Percentiles rank a stretch among this genome's conserved stretches.
Evolutionary conservation across 53 echinoderm and acorn worm genomes (phyloP).

Genomic region (Antedon mediterranea): DNA sequence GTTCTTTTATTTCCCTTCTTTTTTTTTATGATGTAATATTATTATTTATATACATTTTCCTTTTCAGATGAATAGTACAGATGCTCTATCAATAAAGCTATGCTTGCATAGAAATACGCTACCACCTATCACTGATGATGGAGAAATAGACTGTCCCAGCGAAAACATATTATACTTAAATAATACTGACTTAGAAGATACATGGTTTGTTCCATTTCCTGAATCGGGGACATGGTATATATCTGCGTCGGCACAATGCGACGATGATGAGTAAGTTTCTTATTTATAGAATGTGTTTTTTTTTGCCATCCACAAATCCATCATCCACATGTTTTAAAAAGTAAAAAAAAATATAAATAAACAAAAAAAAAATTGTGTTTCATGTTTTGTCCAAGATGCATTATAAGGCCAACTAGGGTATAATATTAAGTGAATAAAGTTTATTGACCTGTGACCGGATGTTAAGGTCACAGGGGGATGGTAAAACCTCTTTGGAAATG

Average conservation of each 20-base stretch:
- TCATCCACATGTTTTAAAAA: too few species aligned
- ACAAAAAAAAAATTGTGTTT: too few species aligned
- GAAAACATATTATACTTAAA: slow-evolving; percentile 19
- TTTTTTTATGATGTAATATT: too few species aligned
- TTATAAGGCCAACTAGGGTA: too few species aligned
- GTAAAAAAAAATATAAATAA: too few species aligned
- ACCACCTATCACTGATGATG: slow-evolving; percentile 26
- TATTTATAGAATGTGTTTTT: too few species aligned
- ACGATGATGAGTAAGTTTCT: slow-evolving; percentile 19
- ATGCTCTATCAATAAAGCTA: slow-evolving; percentile 9
- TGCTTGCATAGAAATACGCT: slow-evolving; percentile 22
- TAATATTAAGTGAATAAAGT: too few species aligned
- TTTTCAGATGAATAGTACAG: not conserved
- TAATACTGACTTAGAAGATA: not conserved
- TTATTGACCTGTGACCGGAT: too few species aligned
- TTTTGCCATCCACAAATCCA: not conserved
- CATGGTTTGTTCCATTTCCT: slow-evolving; percentile 72
- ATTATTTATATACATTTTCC: not conserved
- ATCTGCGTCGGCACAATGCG: slow-evolving; percentile 37
- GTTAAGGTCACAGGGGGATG: too few species aligned
- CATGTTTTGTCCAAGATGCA: too few species aligned
- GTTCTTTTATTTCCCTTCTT: too few species aligned
- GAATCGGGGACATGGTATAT: slow-evolving; percentile 67
- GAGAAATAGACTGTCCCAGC: slow-evolving; percentile 8
- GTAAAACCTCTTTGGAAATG: too few species aligned